Conservation (phyloP, 2,113 vertebrate genomes). For the Triplophysa rosa region DNA sequence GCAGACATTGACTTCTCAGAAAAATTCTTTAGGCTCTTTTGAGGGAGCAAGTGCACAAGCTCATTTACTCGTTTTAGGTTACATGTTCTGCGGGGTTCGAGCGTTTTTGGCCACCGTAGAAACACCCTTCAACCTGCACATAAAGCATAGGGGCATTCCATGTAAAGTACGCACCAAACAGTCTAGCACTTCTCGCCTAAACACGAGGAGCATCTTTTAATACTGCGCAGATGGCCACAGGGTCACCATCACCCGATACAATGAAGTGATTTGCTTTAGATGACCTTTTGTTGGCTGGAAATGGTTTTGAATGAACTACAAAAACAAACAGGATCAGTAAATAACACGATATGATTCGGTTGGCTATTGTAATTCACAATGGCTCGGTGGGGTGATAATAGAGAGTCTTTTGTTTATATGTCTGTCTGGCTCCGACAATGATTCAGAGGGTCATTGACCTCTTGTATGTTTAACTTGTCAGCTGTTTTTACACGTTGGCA, state of each 20-base stretch:
- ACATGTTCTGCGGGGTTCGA: not conserved
- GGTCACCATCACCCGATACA: conserved; percentile 6
- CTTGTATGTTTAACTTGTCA: conserved; percentile 1
- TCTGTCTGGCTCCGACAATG: not conserved
- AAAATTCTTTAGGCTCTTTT: conserved; percentile 12
- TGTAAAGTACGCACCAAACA: not conserved
- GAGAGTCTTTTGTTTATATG: not conserved
- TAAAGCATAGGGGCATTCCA: conserved; percentile 2
- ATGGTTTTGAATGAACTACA: conserved; percentile 10
- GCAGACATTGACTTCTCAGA: conserved; percentile 37
- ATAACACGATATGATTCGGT: not conserved
- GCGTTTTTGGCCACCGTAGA: conserved; percentile 12
- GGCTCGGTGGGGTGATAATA: not conserved
- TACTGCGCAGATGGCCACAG: not conserved
- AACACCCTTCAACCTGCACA: not conserved
- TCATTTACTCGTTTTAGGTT: conserved; percentile 35
- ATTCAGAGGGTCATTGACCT: not conserved
- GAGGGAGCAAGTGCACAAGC: conserved; percentile 38
- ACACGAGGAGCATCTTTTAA: conserved; percentile 16
- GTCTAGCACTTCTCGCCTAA: not conserved
- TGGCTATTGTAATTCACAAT: not conserved
- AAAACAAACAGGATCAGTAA: conserved; percentile 12
- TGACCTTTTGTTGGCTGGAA: conserved; percentile 27
- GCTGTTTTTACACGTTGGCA: not conserved
- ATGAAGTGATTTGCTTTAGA: conserved; percentile 1